Percentiles rank a stretch among this genome's conserved stretches.
phyloP scores from a whole-genome alignment of 2,797 vertebrate species.

The Novumbra hubbsi region DNA sequence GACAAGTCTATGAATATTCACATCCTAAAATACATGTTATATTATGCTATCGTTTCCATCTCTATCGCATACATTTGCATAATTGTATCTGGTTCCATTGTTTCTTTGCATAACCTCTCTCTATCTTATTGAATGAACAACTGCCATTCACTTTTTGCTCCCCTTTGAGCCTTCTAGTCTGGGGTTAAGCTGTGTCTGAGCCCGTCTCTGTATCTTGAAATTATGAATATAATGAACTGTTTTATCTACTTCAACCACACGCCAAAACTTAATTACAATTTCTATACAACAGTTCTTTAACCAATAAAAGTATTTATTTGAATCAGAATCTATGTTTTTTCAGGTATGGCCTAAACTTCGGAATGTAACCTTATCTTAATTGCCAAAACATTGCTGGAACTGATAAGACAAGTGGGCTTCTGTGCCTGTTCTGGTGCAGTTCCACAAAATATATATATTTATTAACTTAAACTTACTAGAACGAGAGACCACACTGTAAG shows the following conservation, averaged over 20 bases:
- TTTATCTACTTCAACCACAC: constrained; percentile 21
- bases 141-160: constrained; percentile 39
- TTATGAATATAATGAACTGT: constrained; percentile 25
- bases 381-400: not conserved
- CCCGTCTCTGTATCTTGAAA: constrained; percentile 52
- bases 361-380: not conserved
- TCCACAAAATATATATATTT: not conserved
- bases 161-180: constrained; percentile 71
- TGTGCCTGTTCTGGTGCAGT: not conserved
- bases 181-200: constrained; percentile 55
- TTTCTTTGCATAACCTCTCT: constrained; percentile 21
- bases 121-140: constrained; percentile 16
- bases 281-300: not conserved
- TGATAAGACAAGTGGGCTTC: not conserved
- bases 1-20: not conserved
- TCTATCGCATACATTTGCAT: constrained; percentile 27
- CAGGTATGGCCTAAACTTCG: not conserved
- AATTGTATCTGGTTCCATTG: constrained; percentile 25
- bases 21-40: not conserved
- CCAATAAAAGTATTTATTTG: not conserved
- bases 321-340: not conserved
- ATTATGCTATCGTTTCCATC: not conserved
- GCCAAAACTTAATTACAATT: constrained; percentile 15
- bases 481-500: not conserved
- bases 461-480: not conserved